Conservation (phyloP, 1,140 invertebrate genomes). For the Oncopeltus fasciatus region DNA sequence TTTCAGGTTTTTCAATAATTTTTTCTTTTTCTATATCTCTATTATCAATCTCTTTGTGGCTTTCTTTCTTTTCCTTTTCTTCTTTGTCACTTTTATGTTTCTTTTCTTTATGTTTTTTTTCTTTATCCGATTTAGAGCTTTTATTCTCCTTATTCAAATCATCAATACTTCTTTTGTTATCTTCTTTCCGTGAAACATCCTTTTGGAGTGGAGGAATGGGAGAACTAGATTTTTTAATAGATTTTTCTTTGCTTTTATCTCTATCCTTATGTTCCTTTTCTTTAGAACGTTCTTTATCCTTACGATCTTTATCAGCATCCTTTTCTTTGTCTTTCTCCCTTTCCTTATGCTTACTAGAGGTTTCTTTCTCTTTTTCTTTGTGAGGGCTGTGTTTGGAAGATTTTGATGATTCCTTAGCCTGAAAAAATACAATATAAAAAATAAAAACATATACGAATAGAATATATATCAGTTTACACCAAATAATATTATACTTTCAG, state of each 20-base stretch:
- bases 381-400: conserved; percentile 33
- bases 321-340: conserved; percentile 27
- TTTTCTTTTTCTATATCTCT: conserved; percentile 35
- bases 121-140: conserved; percentile 18
- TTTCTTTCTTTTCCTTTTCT: conserved; percentile 27
- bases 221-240: conserved; percentile 14
- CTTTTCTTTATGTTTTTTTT: no score
- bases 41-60: conserved; percentile 32
- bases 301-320: conserved; percentile 28
- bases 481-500: no score
- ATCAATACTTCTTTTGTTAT: conserved; percentile 25
- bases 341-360: conserved; percentile 42
- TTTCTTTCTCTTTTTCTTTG: conserved; percentile 39
- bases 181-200: conserved; percentile 13
- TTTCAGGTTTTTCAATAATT: conserved; percentile 19
- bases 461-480: no score
- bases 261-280: conserved; percentile 30
- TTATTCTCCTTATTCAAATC: conserved; percentile 21
- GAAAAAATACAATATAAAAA: conserved; percentile 17
- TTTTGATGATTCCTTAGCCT: conserved; percentile 21
- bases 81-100: conserved; percentile 19
- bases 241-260: conserved; percentile 10
- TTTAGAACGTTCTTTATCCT: conserved; percentile 28
- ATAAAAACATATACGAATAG: no score
- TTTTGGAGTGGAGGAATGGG: conserved; percentile 9